Percentiles rank a stretch among this genome's conserved stretches.
phyloP scores from a whole-genome alignment of 1,140 invertebrate species.

The Phthorimaea operculella region DNA sequence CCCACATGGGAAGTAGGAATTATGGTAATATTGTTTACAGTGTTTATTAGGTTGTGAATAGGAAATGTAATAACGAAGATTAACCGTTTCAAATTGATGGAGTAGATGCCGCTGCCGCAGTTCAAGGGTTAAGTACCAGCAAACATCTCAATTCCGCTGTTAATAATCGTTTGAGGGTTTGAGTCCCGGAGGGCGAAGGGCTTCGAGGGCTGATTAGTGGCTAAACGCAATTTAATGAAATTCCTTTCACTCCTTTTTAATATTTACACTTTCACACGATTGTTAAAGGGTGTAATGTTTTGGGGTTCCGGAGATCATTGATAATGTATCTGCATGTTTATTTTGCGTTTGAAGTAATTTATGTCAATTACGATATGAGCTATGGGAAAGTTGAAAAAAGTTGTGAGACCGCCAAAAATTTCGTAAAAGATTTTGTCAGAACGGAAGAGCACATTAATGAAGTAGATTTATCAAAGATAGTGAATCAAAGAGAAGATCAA shows the following conservation, averaged over 20 bases:
- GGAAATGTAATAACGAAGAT: background rate
- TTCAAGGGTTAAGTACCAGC: conserved; percentile 56
- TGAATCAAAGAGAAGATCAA: no score
- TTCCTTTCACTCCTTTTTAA: conserved; percentile 12
- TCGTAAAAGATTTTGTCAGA: no score
- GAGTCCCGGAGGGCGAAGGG: conserved; percentile 22
- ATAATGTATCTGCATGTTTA: no score
- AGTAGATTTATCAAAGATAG: no score
- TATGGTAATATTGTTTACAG: conserved; percentile 1
- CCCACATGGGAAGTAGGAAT: background rate
- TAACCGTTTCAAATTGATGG: conserved; percentile 42
- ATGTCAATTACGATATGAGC: no score
- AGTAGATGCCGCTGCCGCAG: conserved; percentile 23
- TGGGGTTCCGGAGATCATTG: background rate
- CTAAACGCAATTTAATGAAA: conserved; percentile 27
- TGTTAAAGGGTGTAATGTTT: conserved; percentile 10
- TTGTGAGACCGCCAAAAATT: no score
- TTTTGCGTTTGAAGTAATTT: no score
- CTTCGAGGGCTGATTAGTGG: background rate
- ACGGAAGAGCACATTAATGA: no score
- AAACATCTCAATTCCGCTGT: conserved; percentile 54
- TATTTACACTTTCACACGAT: conserved; percentile 28
- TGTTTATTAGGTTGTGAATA: background rate
- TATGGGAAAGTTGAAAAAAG: no score
- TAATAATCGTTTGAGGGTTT: conserved; percentile 39